Evolutionary conservation across 2,888 invertebrate species (phyloP), one percentile per base, ranked within the genome.

Genomic region (Latrodectus elegans): DNA sequence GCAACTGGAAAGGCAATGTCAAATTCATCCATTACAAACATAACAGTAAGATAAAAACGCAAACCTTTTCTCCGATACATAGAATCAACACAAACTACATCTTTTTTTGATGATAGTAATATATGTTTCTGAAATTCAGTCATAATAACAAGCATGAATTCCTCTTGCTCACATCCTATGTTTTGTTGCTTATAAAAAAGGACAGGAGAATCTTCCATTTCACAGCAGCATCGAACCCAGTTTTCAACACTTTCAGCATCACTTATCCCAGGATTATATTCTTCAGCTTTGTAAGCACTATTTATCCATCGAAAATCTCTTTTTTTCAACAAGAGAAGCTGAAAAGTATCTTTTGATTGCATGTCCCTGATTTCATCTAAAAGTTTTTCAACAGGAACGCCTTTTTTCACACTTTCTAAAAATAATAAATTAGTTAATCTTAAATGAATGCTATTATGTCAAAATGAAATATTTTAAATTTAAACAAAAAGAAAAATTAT

Each of bases 61-160:
- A 70, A 38, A 11, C 65, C 80, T 75, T 75, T 80, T 17, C 55
- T 49, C 6, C 85, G 53, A 52, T 52, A 70, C 6, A 71, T 22
- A n/a, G 60, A 80, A 64, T 80, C 75, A 8, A 85, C 60, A 67
- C 85, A 75, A 4, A 85, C 60, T 8, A 85, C 71, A 22, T 80
- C 51, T 68, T 74, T 85, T 10, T 68, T 17, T 15, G 80, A 74
- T 12, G 79, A 22, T 14, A 85, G 22, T 9, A 85, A 64, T 9
- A 85, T 85, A n/a, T 85, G 74, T 70, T 79, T 85, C 17, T 85
- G 85, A 22, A 80, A 85, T 51, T 85, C 85, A 14, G 85, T 85
- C 85, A 85, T 85, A 64, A 85, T 80, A 10, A 80, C 49, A 15
- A 85, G 65, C 49, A 79, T 22, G 22, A 85, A 80, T 49, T 75